Evolutionary conservation across 1,140 invertebrate genomes (phyloP), one percentile per base, ranked within the genome.

Genomic region (Drosophila parvula): DNA sequence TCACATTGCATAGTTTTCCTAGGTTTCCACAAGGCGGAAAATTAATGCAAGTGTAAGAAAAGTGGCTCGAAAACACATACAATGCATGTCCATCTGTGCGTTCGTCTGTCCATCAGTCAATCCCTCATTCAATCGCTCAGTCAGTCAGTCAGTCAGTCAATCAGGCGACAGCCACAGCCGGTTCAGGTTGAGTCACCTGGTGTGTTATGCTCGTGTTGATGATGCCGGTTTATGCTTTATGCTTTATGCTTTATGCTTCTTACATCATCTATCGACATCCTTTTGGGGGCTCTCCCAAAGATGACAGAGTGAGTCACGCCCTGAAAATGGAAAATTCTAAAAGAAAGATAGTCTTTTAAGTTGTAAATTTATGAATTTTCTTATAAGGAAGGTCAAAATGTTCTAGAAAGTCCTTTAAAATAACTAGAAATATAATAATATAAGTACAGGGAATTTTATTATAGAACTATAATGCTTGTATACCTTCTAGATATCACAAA

Each of bases 1-100:
- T 86, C 82, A 73, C 61, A 69, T 69, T 79, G 60, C 61, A 69
- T 73, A 63, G 62, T 62, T 86, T 77, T 73, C 65, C 75, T 41
- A 47, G 67, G 71, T 56, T 55, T 62, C 34, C 48, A 27, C 53
- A 63, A 50, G 27, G 74, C 58, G 75, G 43, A 56, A 69, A 79
- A 79, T 63, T 64, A 74, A 79, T 78, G 80, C 80, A 81, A 78
- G 59, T 71, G 71, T 79, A 74, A 70, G 78, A 88, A 80, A 86
- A 78, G 68, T 67, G 68, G 34, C 41, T 43, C 59, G 55, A 63
- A 74, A 1, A 3, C 1, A 3, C 22, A 22, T 45, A 89, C 84
- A 86, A 86, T 83, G 74, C 77, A 53, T 88, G 84, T 85, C 81
- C 44, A 61, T 68, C 62, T 58, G 71, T 67, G 53, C 41, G 50